Evolutionary conservation across 1,140 invertebrate species (phyloP).

Genomic region (Phymorhynchus buccinoides): DNA sequence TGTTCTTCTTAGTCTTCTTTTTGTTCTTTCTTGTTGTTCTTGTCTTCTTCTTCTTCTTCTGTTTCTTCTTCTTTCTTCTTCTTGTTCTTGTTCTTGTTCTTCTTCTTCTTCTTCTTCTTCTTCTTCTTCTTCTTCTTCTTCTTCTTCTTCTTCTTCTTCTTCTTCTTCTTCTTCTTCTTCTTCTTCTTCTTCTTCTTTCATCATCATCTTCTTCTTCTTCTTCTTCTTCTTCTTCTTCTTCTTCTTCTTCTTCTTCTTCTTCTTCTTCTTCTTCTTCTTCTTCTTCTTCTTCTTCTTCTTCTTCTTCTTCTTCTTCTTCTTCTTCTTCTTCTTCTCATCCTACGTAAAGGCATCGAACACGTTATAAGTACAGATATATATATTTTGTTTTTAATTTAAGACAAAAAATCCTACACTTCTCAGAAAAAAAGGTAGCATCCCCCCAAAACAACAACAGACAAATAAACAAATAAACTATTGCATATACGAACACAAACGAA

Average conservation of each 20-base stretch:
- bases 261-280: too few relatives aligned
- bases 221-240: neutral
- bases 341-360: too few relatives aligned
- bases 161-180: neutral
- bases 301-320: neutral
- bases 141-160: neutral
- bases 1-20: neutral
- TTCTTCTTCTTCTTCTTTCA: neutral
- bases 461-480: too few relatives aligned
- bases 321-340: conserved; percentile 6
- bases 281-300: too few relatives aligned
- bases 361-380: too few relatives aligned
- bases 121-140: neutral
- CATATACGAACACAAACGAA: too few relatives aligned
- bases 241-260: too few relatives aligned
- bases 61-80: neutral
- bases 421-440: too few relatives aligned
- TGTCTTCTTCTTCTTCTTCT: neutral
- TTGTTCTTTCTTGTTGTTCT: neutral
- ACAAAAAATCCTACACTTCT: too few relatives aligned
- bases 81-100: neutral
- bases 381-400: too few relatives aligned
- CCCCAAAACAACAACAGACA: too few relatives aligned
- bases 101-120: neutral
- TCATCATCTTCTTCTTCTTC: neutral